Conservation (phyloP, 2,113 vertebrate species). For the Apteryx mantelli region DNA sequence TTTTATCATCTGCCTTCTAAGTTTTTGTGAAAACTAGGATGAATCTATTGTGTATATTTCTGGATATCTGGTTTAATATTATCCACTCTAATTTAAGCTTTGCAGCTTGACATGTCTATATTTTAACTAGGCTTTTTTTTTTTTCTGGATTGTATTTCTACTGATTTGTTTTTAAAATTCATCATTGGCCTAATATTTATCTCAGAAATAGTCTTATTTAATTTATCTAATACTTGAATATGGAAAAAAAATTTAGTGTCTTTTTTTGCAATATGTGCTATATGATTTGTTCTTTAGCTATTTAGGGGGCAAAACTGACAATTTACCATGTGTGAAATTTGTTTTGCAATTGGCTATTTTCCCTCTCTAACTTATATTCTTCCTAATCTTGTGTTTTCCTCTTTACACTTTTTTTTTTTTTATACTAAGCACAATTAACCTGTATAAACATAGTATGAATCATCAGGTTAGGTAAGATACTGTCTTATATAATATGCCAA, state of each 20-base stretch:
- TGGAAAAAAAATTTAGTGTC: background rate
- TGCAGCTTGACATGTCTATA: slow-evolving; percentile 30
- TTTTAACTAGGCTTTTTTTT: slow-evolving; percentile 32
- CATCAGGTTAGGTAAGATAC: slow-evolving; percentile 25
- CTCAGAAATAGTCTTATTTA: slow-evolving; percentile 9
- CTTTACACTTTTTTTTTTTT: background rate
- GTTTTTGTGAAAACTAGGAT: slow-evolving; percentile 60
- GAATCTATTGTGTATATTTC: slow-evolving; percentile 57
- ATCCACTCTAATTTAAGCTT: slow-evolving; percentile 63
- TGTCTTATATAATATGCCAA: slow-evolving; percentile 9
- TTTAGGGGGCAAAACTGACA: background rate
- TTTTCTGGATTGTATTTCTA: slow-evolving; percentile 16
- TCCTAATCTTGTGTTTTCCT: background rate
- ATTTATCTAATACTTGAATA: slow-evolving; percentile 60
- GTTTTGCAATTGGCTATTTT: background rate
- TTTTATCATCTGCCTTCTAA: slow-evolving; percentile 76
- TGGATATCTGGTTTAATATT: slow-evolving; percentile 55
- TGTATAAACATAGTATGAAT: background rate
- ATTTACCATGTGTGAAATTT: background rate
- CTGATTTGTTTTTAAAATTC: slow-evolving; percentile 23
- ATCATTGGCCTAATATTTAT: background rate
- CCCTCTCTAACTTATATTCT: background rate
- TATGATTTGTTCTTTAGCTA: slow-evolving; percentile 39
- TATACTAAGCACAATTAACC: slow-evolving; percentile 16
- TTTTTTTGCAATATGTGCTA: background rate